These are phyloP conservation scores for Laupala kohalensis DNA, from an alignment of 1,140 invertebrate genomes.

Conservation along the genomic window DNA sequence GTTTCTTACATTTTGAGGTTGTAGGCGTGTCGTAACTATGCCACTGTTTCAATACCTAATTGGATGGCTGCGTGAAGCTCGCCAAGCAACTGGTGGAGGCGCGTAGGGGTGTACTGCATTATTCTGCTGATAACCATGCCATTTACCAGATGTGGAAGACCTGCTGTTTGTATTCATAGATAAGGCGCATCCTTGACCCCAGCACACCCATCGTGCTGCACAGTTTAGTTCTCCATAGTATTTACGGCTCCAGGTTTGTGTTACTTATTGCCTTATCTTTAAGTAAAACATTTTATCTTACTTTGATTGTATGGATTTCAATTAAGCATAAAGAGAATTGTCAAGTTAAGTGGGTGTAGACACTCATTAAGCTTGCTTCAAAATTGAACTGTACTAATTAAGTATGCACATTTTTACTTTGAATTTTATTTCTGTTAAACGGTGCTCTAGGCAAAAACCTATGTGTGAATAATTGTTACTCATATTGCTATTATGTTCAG, in stretches of 20 bases:
- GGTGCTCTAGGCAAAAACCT: too few relatives aligned
- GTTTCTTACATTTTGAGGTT: background rate
- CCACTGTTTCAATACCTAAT: background rate
- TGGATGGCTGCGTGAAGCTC: background rate
- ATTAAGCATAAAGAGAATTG: too few relatives aligned
- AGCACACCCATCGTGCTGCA: background rate
- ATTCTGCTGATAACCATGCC: background rate
- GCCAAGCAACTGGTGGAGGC: background rate
- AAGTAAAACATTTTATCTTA: too few relatives aligned
- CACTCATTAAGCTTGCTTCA: too few relatives aligned
- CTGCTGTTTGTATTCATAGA: background rate
- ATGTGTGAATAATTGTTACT: too few relatives aligned
- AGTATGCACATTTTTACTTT: too few relatives aligned
- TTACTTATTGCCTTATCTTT: too few relatives aligned
- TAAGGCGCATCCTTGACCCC: background rate
- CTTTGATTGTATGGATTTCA: too few relatives aligned
- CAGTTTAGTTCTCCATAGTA: background rate
- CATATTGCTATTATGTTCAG: too few relatives aligned
- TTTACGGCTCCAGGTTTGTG: background rate
- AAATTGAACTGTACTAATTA: too few relatives aligned
- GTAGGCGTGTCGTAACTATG: background rate
- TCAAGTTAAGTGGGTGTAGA: too few relatives aligned
- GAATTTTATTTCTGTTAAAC: too few relatives aligned
- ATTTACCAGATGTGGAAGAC: background rate
- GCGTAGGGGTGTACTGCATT: background rate